These are phyloP conservation scores for Perizoma flavofasciatum DNA, from an alignment of 2,888 invertebrate genomes.

Conservation along the genomic window DNA sequence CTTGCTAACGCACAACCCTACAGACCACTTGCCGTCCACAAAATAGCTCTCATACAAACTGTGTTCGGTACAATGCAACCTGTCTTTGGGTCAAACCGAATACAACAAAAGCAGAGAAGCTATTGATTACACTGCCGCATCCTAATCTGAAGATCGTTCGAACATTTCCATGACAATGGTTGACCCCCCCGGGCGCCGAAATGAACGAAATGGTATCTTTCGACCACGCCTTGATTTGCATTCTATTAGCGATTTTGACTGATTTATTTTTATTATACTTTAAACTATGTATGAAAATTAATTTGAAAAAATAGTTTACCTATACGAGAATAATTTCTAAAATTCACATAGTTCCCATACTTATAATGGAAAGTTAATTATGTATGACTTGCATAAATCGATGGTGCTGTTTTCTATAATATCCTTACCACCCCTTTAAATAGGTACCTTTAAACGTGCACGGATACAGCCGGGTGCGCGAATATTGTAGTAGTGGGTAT, in stretches of 20 bases:
- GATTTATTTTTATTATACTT: slow-evolving; percentile 45
- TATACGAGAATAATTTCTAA: neutral
- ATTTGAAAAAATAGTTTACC: too few relatives aligned
- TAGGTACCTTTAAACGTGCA: slow-evolving; percentile 58
- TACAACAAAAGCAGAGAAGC: slow-evolving; percentile 52
- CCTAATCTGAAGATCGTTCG: slow-evolving; percentile 49
- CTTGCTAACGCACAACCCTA: slow-evolving; percentile 29
- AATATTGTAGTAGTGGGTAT: slow-evolving; percentile 71
- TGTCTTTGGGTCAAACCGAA: slow-evolving; percentile 65
- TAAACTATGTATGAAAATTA: too few relatives aligned
- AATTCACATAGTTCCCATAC: slow-evolving; percentile 47
- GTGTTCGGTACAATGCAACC: slow-evolving; percentile 54
- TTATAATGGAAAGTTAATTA: slow-evolving; percentile 47
- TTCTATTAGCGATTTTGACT: slow-evolving; percentile 53
- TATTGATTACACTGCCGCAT: slow-evolving; percentile 64
- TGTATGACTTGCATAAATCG: slow-evolving; percentile 54
- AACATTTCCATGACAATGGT: slow-evolving; percentile 67
- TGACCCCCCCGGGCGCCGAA: slow-evolving; percentile 60
- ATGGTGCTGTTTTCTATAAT: slow-evolving; percentile 52
- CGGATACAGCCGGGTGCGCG: slow-evolving; percentile 73
- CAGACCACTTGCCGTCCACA: slow-evolving; percentile 44
- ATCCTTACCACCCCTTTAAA: slow-evolving; percentile 52
- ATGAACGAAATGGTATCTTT: slow-evolving; percentile 55
- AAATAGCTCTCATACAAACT: slow-evolving; percentile 1
- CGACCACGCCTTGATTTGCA: slow-evolving; percentile 54